Conservation (phyloP, 2,797 vertebrate genomes). For the Eulemur albifrons region DNA sequence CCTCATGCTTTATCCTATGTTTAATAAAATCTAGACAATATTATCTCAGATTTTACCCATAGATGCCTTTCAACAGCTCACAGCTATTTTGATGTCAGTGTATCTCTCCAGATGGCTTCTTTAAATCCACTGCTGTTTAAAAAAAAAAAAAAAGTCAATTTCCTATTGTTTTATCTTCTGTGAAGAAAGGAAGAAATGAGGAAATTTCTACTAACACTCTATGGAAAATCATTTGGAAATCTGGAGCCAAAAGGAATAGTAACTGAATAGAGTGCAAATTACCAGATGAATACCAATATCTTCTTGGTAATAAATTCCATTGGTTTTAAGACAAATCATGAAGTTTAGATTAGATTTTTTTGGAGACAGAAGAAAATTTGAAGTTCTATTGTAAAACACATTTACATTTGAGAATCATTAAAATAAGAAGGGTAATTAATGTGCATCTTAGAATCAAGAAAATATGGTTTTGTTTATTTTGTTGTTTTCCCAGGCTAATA, state of each 20-base stretch:
- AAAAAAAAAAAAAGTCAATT: neutral
- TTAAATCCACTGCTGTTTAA: neutral
- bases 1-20: neutral
- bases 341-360: neutral
- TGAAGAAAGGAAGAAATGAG: constrained; percentile 50
- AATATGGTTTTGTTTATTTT: neutral
- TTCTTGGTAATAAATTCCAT: neutral
- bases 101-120: neutral
- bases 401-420: constrained; percentile 12
- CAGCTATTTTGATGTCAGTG: constrained; percentile 1
- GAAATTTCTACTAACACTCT: neutral
- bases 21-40: neutral
- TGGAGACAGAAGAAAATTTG: neutral
- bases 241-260: neutral
- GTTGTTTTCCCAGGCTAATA: neutral
- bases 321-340: constrained; percentile 8
- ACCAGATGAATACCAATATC: neutral
- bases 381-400: neutral
- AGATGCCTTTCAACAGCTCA: constrained; percentile 38
- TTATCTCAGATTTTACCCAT: neutral
- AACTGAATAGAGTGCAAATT: neutral
- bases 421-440: neutral
- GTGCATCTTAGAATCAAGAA: neutral
- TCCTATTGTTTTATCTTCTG: constrained; percentile 33
- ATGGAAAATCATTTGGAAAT: constrained; percentile 7